phyloP scores from a whole-genome alignment of 2,888 invertebrate genomes.

The Sarcophaga caerulescens region DNA sequence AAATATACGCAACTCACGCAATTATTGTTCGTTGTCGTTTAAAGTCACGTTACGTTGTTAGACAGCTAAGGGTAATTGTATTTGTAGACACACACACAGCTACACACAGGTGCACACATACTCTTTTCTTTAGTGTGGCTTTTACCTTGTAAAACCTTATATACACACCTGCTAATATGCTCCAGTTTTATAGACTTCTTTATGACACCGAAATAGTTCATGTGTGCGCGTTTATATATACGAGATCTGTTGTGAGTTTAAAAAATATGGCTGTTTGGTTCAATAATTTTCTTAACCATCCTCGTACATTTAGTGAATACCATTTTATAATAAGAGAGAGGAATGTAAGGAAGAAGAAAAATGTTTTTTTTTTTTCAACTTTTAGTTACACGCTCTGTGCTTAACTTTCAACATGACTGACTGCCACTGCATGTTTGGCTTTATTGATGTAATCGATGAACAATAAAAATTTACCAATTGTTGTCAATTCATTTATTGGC shows the following conservation, averaged over 20 bases:
- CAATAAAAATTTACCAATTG: neutral
- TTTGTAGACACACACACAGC: neutral
- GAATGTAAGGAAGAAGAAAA: too few species aligned
- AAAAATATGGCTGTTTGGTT: too few species aligned
- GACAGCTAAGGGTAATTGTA: neutral
- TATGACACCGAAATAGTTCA: too few species aligned
- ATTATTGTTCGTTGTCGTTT: constrained; percentile 56
- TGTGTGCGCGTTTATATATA: too few species aligned
- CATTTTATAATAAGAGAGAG: too few species aligned
- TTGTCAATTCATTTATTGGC: neutral
- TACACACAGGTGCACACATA: neutral
- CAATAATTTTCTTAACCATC: too few species aligned
- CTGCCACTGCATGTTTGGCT: neutral
- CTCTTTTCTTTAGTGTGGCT: neutral
- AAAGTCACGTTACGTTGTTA: constrained; percentile 60
- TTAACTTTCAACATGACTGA: neutral
- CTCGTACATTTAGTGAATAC: too few species aligned
- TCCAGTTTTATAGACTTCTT: too few species aligned
- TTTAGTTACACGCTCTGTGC: neutral
- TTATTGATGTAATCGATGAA: neutral
- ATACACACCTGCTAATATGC: too few species aligned
- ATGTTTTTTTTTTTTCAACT: neutral
- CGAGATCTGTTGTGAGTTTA: too few species aligned
- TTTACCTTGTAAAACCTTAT: neutral
- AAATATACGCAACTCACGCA: constrained; percentile 51